Conservation (phyloP, 2,888 invertebrate species). For the Andrena praecox region DNA sequence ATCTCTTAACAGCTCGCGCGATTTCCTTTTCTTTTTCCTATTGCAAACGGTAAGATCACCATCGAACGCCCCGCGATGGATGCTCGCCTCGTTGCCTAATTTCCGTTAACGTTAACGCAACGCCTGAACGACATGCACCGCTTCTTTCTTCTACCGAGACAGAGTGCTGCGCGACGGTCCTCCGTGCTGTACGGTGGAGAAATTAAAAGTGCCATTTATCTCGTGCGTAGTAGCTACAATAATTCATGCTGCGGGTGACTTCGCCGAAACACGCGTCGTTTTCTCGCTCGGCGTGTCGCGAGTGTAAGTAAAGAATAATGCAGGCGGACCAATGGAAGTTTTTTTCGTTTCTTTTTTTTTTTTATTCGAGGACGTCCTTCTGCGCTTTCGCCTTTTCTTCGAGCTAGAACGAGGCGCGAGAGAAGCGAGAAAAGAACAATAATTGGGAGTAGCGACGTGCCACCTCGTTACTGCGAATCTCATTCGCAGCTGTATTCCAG, state of each 20-base stretch:
- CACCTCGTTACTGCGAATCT: slow-evolving; percentile 9
- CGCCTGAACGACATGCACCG: slow-evolving; percentile 7
- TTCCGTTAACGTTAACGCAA: too few relatives aligned
- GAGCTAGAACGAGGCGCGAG: background rate
- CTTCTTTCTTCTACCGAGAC: slow-evolving; percentile 47
- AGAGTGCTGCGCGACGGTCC: slow-evolving; percentile 34
- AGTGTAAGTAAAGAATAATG: slow-evolving; percentile 48
- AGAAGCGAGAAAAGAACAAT: background rate
- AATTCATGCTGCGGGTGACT: slow-evolving; percentile 27
- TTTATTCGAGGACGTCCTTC: slow-evolving; percentile 14
- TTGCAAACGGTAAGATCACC: slow-evolving; percentile 52
- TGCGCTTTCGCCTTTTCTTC: background rate
- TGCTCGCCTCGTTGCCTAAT: background rate
- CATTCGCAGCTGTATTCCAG: slow-evolving; percentile 18
- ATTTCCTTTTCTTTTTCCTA: slow-evolving; percentile 15
- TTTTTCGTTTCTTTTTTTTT: background rate
- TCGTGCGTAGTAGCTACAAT: slow-evolving; percentile 1
- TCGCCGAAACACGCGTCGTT: slow-evolving; percentile 26
- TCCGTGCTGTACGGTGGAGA: slow-evolving; percentile 29
- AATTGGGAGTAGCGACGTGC: background rate
- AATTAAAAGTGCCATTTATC: slow-evolving; percentile 29
- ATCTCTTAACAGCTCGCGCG: slow-evolving; percentile 48
- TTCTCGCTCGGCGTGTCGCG: slow-evolving; percentile 4
- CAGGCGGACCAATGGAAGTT: slow-evolving; percentile 23
- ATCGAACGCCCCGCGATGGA: slow-evolving; percentile 8